Evolutionary conservation across 2,797 vertebrate species (phyloP).

Genomic region (Nyctibius grandis): DNA sequence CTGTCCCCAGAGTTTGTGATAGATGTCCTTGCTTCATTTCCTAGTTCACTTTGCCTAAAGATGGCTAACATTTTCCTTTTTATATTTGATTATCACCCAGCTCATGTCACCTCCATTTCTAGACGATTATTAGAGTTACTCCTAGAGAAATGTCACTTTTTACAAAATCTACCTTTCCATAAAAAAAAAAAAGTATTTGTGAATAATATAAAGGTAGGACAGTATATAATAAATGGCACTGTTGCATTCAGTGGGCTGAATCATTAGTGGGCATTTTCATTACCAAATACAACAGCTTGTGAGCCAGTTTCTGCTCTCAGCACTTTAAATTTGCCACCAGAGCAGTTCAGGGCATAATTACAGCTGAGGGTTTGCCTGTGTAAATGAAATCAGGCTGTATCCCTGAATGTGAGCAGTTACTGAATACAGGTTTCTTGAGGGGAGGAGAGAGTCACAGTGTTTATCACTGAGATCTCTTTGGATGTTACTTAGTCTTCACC

Average conservation of each 20-base stretch:
- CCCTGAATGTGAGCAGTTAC: neutral
- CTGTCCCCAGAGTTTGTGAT: neutral
- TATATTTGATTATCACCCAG: neutral
- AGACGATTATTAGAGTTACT: neutral
- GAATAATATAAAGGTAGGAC: neutral
- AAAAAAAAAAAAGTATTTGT: neutral
- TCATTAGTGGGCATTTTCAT: neutral
- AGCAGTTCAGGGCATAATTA: neutral
- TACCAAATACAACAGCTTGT: neutral
- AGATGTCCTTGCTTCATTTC: neutral
- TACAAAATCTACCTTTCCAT: neutral
- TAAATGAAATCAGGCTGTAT: neutral
- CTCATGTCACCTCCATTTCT: neutral
- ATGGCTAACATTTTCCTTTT: neutral
- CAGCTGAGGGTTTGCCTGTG: neutral
- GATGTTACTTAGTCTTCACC: neutral
- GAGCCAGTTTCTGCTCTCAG: neutral
- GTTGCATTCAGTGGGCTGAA: neutral
- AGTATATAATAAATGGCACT: neutral
- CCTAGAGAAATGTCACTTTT: neutral
- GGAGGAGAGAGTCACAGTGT: neutral
- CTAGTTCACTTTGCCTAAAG: neutral
- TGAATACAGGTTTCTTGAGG: neutral
- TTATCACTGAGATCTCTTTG: neutral
- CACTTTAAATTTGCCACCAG: neutral